Evolutionary conservation across 2,797 vertebrate genomes (phyloP), one percentile per base, ranked within the genome.

Genomic region (Oreochromis mossambicus): DNA sequence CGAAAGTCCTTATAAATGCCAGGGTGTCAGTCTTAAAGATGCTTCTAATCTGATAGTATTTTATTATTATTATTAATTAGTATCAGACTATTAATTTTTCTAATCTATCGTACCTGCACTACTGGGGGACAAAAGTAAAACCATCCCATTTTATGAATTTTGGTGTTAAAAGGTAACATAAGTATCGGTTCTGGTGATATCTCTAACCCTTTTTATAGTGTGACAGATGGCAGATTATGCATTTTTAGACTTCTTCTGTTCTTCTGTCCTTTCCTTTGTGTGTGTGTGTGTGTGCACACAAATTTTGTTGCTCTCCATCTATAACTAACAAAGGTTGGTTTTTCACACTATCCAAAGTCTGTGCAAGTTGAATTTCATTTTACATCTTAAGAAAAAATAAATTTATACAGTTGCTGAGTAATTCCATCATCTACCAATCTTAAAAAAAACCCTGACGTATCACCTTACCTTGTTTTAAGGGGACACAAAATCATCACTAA

Each of bases 341-440:
- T 70, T 70, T 70, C 77, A 61, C 55, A 79, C 7, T 50, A 15
- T 81, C 38, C 66, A 81, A 19, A 41, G n/a, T 36, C 51, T 81
- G 63, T 52, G 5, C 36, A 34, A 61, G 29, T 61, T 58, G 61
- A 79, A 68, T 38, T 86, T 76, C 70, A 80, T 79, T 87, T 41
- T 78, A n/a, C 56, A 36, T 82, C 81, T 78, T 83, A 75, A 87
- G 73, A 79, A 32, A 77, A 75, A 88, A 85, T 80, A 26, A 52
- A 50, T 78, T 82, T n/a, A 15, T 38, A 86, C 70, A 34, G 41
- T 81, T 87, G 24, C 55, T 55, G 79, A 77, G 41, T 12, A 34
- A 86, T 83, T 78, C 63, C 24, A 83, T 15, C 54, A 51, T 58
- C 80, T 78, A 73, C 11, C 50, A 68, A 48, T 34, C 11, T 9